Evolutionary conservation across 1,140 invertebrate genomes (phyloP).

Genomic region (Ruditapes philippinarum): DNA sequence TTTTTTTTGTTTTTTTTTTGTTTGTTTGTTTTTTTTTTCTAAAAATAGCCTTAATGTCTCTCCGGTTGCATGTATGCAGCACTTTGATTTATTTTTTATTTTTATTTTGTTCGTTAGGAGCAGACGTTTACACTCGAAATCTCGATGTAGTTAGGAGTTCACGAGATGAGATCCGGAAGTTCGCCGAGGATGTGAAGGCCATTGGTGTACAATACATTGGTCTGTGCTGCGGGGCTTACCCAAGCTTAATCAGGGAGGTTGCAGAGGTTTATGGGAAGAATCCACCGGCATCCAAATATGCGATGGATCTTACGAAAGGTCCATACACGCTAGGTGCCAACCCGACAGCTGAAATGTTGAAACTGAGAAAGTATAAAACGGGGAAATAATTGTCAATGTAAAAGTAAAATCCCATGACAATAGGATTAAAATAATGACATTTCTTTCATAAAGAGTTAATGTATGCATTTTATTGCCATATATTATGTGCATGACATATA

Average conservation of each 20-base stretch:
- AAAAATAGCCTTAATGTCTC: too few species aligned
- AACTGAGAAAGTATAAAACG: background rate
- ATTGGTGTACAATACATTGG: slow-evolving; percentile 79
- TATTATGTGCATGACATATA: too few species aligned
- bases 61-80: too few species aligned
- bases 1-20: too few species aligned
- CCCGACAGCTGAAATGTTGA: background rate
- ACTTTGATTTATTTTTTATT: too few species aligned
- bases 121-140: background rate
- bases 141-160: slow-evolving; percentile 9
- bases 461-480: too few species aligned
- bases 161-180: slow-evolving; percentile 71
- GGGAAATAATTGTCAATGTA: too few species aligned
- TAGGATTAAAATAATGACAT: too few species aligned
- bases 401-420: too few species aligned
- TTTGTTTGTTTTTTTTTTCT: too few species aligned
- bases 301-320: slow-evolving; percentile 35
- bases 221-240: slow-evolving; percentile 77
- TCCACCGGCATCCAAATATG: slow-evolving; percentile 69
- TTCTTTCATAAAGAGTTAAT: too few species aligned
- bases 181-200: slow-evolving; percentile 69
- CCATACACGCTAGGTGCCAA: background rate
- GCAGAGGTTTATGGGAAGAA: slow-evolving; percentile 70
- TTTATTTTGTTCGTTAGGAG: background rate
- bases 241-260: slow-evolving; percentile 70